phyloP scores from a whole-genome alignment of 2,113 vertebrate genomes.

The Galbula dea region DNA sequence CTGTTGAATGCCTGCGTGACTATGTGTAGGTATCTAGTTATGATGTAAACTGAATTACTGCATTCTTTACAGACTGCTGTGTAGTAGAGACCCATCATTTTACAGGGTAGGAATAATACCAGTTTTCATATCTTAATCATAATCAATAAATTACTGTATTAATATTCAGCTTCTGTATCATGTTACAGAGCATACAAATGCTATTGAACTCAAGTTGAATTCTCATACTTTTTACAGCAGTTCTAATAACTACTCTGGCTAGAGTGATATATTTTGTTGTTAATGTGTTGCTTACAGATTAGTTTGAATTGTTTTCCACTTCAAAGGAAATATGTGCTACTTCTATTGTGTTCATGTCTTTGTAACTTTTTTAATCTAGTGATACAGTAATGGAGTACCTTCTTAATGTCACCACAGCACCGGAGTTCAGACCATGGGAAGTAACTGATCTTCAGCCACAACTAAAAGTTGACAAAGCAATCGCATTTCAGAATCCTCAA shows the following conservation, averaged over 20 bases:
- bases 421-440: constrained; percentile 93
- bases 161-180: not conserved
- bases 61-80: not conserved
- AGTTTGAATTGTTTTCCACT: not conserved
- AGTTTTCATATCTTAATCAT: not conserved
- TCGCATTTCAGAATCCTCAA: constrained; percentile 83
- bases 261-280: not conserved
- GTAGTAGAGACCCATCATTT: not conserved
- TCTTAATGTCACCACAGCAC: constrained; percentile 94
- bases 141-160: not conserved
- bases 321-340: not conserved
- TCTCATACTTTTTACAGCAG: not conserved
- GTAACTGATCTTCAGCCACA: constrained; percentile 79
- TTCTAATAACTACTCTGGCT: not conserved
- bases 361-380: constrained; percentile 60
- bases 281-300: not conserved
- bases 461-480: constrained; percentile 82
- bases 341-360: not conserved
- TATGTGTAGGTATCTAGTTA: constrained; percentile 81
- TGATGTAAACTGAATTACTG: not conserved
- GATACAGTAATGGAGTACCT: constrained; percentile 97
- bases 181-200: not conserved
- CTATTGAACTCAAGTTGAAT: not conserved
- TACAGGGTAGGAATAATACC: not conserved
- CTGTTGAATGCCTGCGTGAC: constrained; percentile 87